These are phyloP conservation scores for Drosophila subquinaria DNA, from an alignment of 2,888 invertebrate genomes.

Conservation along the genomic window DNA sequence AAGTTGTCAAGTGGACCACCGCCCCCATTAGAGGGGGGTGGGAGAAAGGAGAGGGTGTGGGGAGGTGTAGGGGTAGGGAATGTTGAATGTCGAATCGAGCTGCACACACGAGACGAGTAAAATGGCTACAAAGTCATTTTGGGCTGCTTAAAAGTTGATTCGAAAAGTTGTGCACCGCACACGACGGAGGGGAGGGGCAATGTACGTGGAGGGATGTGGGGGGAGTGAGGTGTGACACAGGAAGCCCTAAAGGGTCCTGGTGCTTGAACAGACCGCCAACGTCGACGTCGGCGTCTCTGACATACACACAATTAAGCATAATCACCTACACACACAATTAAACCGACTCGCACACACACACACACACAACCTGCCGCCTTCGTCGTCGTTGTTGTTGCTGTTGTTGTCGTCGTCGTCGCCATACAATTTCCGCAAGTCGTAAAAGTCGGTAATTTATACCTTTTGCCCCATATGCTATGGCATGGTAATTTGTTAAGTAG, in stretches of 20 bases:
- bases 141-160: conserved; percentile 80
- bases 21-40: background rate
- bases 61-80: background rate
- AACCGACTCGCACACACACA: conserved; percentile 47
- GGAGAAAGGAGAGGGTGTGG: background rate
- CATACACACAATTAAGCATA: conserved; percentile 77
- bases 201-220: background rate
- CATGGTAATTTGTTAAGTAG: conserved; percentile 86
- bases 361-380: conserved; percentile 38
- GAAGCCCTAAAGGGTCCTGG: conserved; percentile 46
- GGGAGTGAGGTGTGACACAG: conserved; percentile 36
- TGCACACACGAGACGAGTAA: conserved; percentile 40
- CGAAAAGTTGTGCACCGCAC: conserved; percentile 77
- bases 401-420: conserved; percentile 63
- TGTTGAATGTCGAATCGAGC: conserved; percentile 16
- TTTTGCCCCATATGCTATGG: conserved; percentile 85
- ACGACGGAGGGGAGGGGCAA: conserved; percentile 9
- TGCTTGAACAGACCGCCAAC: conserved; percentile 48
- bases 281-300: conserved; percentile 48
- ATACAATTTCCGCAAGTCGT: conserved; percentile 82
- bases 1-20: conserved; percentile 69
- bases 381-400: conserved; percentile 39
- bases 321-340: conserved; percentile 75
- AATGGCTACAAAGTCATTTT: conserved; percentile 77
- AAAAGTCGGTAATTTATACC: conserved; percentile 82